Conservation (phyloP, 2,113 vertebrate species). For the Malurus alboscapulatus region DNA sequence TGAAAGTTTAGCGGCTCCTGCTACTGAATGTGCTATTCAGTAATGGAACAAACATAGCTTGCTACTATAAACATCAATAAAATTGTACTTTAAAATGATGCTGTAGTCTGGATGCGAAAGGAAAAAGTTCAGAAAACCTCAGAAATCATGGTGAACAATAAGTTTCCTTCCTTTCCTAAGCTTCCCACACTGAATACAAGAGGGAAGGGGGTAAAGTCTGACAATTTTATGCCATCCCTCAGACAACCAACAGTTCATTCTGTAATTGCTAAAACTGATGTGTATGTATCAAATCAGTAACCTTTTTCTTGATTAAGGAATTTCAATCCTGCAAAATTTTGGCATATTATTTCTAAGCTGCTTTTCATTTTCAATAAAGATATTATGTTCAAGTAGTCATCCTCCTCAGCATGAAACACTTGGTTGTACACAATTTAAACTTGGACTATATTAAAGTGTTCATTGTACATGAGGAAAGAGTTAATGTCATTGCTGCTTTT, state of each 20-base stretch:
- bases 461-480: background rate
- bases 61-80: background rate
- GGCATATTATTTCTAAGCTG: background rate
- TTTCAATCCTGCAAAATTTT: background rate
- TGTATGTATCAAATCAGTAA: background rate
- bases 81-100: background rate
- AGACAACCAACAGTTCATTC: background rate
- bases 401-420: background rate
- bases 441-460: background rate
- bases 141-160: background rate
- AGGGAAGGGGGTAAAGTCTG: rapidly evolving
- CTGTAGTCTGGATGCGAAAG: background rate
- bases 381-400: background rate
- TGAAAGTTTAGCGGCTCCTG: background rate
- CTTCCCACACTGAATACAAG: background rate
- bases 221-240: background rate
- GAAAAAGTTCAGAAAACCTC: background rate
- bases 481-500: background rate
- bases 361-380: background rate
- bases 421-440: background rate
- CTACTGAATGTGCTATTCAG: background rate
- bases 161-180: background rate
- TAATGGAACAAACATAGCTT: background rate
- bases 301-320: background rate
- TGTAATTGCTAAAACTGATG: background rate